phyloP scores from a whole-genome alignment of 2,888 invertebrate species.

The Hypena proboscidalis region DNA sequence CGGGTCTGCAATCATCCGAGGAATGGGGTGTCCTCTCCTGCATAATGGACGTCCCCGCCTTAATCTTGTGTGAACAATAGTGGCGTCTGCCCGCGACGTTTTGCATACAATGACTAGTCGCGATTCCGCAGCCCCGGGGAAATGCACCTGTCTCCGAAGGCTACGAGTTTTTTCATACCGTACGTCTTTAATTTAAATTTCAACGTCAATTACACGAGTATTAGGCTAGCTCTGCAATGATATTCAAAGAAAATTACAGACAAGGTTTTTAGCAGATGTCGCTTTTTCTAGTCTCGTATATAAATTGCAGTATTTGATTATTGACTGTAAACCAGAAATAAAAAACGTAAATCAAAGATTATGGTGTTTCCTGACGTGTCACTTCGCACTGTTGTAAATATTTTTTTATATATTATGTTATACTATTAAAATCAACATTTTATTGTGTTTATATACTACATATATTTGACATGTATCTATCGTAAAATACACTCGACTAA shows the following conservation, averaged over 20 bases:
- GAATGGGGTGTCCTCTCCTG: slow-evolving; percentile 61
- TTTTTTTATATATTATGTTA: too few species aligned
- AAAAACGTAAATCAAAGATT: too few species aligned
- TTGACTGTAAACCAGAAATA: too few species aligned
- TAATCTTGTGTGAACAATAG: slow-evolving; percentile 80
- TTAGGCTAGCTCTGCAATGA: slow-evolving; percentile 17
- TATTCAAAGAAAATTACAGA: slow-evolving; percentile 3
- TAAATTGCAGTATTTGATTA: too few species aligned
- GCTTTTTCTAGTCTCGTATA: too few species aligned
- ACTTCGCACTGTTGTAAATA: too few species aligned
- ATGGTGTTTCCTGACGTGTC: too few species aligned
- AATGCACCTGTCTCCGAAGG: slow-evolving; percentile 56
- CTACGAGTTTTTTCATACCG: slow-evolving; percentile 28
- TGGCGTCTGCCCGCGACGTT: slow-evolving; percentile 73
- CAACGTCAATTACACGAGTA: slow-evolving; percentile 33
- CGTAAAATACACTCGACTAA: too few species aligned
- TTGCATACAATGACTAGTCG: slow-evolving; percentile 79
- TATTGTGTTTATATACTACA: too few species aligned
- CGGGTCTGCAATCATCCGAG: slow-evolving; percentile 70
- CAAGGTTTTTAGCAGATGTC: too few species aligned
- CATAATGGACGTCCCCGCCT: slow-evolving; percentile 72
- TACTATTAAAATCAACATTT: too few species aligned
- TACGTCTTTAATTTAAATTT: slow-evolving; percentile 43
- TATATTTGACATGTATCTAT: too few species aligned
- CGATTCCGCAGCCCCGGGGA: slow-evolving; percentile 50